Base-by-base conservation (phyloP, 2,888 invertebrate genomes). In the Autographa pulchrina region DNA sequence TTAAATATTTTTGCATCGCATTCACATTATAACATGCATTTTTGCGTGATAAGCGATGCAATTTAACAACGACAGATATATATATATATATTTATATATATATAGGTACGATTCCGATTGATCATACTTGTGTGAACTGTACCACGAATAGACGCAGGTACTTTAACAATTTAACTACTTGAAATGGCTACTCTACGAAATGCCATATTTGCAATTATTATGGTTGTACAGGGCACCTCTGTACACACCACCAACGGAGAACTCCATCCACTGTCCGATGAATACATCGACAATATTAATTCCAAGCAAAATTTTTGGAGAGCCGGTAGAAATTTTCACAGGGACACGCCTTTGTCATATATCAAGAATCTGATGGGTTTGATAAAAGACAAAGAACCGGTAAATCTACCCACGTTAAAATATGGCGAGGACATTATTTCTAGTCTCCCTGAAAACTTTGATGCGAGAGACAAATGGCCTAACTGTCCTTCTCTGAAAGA, bases 401-500 rank as follows among this genome's bases (percentile, higher is more conserved):
- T 93, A 81, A 92, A 91, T 56, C 91, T 97, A 60, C 93, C 96
- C n/a, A 89, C 89, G 8, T 88, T 93, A 38, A 62, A 79, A 38
- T 90, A 94, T 79, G 89, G 92, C 59, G 79, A 88, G 9, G 91
- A 90, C 1, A 74, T 92, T n/a, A 94, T 92, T 35, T 90, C 91
- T 1, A 91, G 91, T 74, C 85, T 98, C 38, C 98, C 98, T 0
- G 97, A 97, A 25, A 96, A 96, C 84, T 99, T 99, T 90, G 98
- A 99, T 94, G 93, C 98, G 0, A 96, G 98, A 41, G 94, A 96
- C 64, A 94, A 97, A 71, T 99, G 98, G 98, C 97, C 98, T 0
- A 89, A 98, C 85, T 99, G 99, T 88, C 98, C 98, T 0, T 98
- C 98, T 14, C 97, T 99, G 84, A 96, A 96, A 65, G 98, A 98